Conservation (phyloP, 2,113 vertebrate genomes). For the Tupaia tana region DNA sequence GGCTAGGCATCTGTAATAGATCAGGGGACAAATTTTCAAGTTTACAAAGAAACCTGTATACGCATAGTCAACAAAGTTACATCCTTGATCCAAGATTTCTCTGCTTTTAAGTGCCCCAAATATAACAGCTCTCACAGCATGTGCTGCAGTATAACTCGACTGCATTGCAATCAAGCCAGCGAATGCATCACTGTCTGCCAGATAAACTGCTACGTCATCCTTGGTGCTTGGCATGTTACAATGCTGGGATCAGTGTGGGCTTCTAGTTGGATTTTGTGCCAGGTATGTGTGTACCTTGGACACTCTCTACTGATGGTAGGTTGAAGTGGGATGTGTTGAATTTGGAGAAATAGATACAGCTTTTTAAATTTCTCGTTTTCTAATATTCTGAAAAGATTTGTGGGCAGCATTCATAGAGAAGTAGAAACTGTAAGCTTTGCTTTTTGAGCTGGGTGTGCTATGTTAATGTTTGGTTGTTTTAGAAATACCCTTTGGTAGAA, state of each 20-base stretch:
- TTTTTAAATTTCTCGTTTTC: constrained; percentile 63
- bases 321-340: constrained; percentile 44
- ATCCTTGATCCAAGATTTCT: constrained; percentile 17
- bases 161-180: constrained; percentile 69
- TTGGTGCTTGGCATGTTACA: constrained; percentile 80
- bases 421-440: constrained; percentile 38
- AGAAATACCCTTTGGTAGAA: constrained; percentile 29
- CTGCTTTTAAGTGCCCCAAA: not conserved
- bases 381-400: constrained; percentile 47
- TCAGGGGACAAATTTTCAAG: constrained; percentile 33
- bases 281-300: constrained; percentile 77
- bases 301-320: not conserved
- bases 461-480: constrained; percentile 42
- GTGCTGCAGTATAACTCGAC: constrained; percentile 67
- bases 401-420: constrained; percentile 57
- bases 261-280: constrained; percentile 82
- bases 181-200: constrained; percentile 73
- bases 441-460: constrained; percentile 45
- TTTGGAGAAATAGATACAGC: constrained; percentile 10
- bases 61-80: not conserved
- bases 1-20: not conserved
- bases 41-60: constrained; percentile 5
- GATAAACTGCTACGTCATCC: constrained; percentile 49
- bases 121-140: not conserved
- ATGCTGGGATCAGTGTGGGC: constrained; percentile 81